These are phyloP conservation scores for Macropus fuliginosus DNA, from an alignment of 2,797 vertebrate genomes.

Conservation along the genomic window DNA sequence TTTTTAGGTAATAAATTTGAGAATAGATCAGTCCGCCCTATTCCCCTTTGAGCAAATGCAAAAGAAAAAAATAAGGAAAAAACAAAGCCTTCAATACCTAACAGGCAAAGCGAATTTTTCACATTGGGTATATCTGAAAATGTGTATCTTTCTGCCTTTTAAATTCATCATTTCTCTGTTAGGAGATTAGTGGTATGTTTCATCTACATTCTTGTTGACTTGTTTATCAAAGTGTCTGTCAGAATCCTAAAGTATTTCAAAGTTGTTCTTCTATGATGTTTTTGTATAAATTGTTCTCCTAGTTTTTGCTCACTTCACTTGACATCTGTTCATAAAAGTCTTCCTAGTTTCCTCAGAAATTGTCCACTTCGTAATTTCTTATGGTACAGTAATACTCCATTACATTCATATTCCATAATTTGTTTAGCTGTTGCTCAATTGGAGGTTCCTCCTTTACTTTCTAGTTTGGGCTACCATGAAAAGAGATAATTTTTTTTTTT, in stretches of 20 bases:
- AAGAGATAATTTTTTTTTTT: too few species aligned
- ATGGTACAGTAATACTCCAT: neutral
- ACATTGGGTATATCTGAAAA: neutral
- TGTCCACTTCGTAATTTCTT: neutral
- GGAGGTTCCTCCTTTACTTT: neutral
- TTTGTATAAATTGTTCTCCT: neutral
- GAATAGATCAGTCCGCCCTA: neutral
- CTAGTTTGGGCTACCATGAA: neutral
- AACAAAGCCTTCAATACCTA: neutral
- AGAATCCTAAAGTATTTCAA: neutral
- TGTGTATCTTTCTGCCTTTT: neutral
- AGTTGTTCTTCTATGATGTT: neutral
- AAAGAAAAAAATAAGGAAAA: neutral
- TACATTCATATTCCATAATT: neutral
- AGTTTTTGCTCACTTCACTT: too few species aligned
- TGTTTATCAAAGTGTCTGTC: neutral
- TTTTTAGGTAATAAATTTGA: neutral
- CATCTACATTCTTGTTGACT: neutral
- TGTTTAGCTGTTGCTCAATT: neutral
- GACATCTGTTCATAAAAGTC: neutral
- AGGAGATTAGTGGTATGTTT: neutral
- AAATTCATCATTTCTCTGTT: neutral
- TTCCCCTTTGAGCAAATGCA: neutral
- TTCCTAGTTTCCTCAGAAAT: neutral
- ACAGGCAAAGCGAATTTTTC: too few species aligned